Evolutionary conservation across 2,113 vertebrate genomes (phyloP), one percentile per base, ranked within the genome.

Genomic region (Ovibos moschatus): DNA sequence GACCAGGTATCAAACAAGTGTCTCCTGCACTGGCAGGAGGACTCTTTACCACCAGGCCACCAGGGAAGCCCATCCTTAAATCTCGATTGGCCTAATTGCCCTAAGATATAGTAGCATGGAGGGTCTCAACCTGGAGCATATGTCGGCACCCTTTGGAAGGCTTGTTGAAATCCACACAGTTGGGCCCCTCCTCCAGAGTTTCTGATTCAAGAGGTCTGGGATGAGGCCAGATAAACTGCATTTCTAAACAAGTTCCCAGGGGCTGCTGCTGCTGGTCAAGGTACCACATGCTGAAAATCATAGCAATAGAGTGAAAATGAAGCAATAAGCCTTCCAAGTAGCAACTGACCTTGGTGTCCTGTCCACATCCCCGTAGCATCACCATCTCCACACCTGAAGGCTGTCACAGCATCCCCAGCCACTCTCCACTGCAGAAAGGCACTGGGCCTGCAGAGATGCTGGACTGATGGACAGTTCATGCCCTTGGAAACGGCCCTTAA

Each of bases 251-350:
- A 30, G 25, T 33, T 27, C 30, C 79, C 15, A 19, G 27, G 71
- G 2, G 40, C 4, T 2, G n/a, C 40, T 14, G 8, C 1, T 40
- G 28, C 2, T 0, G 19, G 15, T 25, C 51, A 5, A 5, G 5
- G 16, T 33, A 15, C 25, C 33, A 17, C 78, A 27, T 2, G 15
- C 6, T 7, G 53, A 76, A 81, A 45, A 19, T 21, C 1, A 0
- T 16, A 30, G 45, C n/a, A 15, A 7, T 1, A 36, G 36, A 28
- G n/a, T 36, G 2, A 5, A 15, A 27, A 1, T 2, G 21, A 50
- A 3, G 47, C 10, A 6, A 15, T 50, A 15, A 21, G 6, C 33
- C n/a, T 36, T 25, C 17, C 53, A 2, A 5, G 30, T 6, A 15
- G 82, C 28, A 12, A n/a, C 0, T 19, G 55, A 21, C 17, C 6